Conservation (phyloP, 2,888 invertebrate species). For the Ypsolopha scabrella region DNA sequence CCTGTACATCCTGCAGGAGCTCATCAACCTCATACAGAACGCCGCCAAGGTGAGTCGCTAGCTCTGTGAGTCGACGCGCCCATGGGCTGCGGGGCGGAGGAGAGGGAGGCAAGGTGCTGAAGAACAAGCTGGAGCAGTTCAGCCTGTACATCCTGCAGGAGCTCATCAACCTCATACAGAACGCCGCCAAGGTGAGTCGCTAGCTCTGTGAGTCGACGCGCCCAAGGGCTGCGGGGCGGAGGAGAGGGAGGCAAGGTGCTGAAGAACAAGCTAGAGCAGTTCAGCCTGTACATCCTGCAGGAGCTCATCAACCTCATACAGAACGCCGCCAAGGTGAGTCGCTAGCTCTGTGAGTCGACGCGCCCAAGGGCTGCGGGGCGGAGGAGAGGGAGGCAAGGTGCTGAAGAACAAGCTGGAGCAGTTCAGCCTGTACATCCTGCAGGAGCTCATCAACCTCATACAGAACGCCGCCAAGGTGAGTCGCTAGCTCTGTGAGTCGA, state of each 20-base stretch:
- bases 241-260: too few relatives aligned
- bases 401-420: slow-evolving; percentile 80
- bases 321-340: slow-evolving; percentile 88
- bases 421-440: slow-evolving; percentile 86
- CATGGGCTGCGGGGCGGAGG: too few relatives aligned
- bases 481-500: too few relatives aligned
- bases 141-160: slow-evolving; percentile 85
- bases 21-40: slow-evolving; percentile 94
- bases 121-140: slow-evolving; percentile 81
- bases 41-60: slow-evolving; percentile 83
- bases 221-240: too few relatives aligned
- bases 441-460: slow-evolving; percentile 88
- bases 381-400: too few relatives aligned
- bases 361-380: too few relatives aligned
- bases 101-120: too few relatives aligned
- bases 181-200: slow-evolving; percentile 85
- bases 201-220: too few relatives aligned
- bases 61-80: too few relatives aligned
- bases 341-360: too few relatives aligned
- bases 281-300: slow-evolving; percentile 86
- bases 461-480: slow-evolving; percentile 92
- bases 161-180: slow-evolving; percentile 91
- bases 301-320: slow-evolving; percentile 91
- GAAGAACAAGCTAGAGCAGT: slow-evolving; percentile 80
- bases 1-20: slow-evolving; percentile 82